Percentiles rank a stretch among this genome's conserved stretches.
phyloP scores from a whole-genome alignment of 2,888 invertebrate genomes.

The Orthonevra nobilis region DNA sequence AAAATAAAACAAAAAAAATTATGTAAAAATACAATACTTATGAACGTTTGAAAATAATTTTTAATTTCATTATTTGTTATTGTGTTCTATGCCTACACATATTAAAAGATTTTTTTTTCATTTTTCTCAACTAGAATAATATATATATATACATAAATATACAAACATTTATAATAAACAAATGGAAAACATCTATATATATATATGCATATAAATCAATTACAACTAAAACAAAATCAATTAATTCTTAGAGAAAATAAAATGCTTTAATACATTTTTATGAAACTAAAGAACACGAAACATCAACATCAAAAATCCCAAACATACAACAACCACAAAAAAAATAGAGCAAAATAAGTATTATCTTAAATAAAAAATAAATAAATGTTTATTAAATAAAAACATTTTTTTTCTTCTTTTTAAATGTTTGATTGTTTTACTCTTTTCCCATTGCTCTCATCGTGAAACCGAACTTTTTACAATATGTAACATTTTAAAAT shows the following conservation, averaged over 20 bases:
- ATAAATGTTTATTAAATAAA: constrained; percentile 14
- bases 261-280: constrained; percentile 68
- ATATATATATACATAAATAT: constrained; percentile 46
- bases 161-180: constrained; percentile 20
- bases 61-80: constrained; percentile 21
- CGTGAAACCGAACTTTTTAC: constrained; percentile 52
- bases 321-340: constrained; percentile 33
- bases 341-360: constrained; percentile 35
- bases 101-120: constrained; percentile 33
- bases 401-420: constrained; percentile 27
- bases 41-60: constrained; percentile 47
- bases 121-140: constrained; percentile 52
- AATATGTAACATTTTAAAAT: constrained; percentile 54
- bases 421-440: constrained; percentile 29
- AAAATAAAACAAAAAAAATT: constrained; percentile 9
- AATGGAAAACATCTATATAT: constrained; percentile 48
- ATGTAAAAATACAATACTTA: constrained; percentile 18
- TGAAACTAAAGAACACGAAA: constrained; percentile 40
- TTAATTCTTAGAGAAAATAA: constrained; percentile 66
- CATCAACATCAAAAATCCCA: constrained; percentile 15
- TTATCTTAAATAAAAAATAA: constrained; percentile 20
- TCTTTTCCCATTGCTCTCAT: constrained; percentile 45
- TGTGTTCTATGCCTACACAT: constrained; percentile 32
- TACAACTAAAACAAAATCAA: constrained; percentile 65
- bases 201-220: constrained; percentile 59